A percentile compares a stretch with the other conserved stretches of the same genome.
phyloP scores from a whole-genome alignment of 2,888 invertebrate species.

The Cheilosia vulpina region DNA sequence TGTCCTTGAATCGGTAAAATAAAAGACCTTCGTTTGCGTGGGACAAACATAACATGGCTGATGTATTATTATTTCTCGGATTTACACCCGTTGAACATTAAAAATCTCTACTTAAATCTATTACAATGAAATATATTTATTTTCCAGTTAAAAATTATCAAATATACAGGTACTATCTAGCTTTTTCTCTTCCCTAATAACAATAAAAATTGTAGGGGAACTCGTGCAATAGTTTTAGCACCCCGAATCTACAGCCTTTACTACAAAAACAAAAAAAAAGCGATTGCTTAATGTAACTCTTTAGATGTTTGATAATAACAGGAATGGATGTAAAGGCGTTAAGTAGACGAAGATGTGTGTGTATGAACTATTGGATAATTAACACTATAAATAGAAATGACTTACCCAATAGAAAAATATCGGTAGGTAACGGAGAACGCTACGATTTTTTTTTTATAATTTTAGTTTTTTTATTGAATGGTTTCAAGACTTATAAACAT shows the following conservation, averaged over 20 bases:
- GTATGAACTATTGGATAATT: constrained; percentile 2
- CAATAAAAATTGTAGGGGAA: too few relatives aligned
- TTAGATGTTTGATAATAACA: neutral
- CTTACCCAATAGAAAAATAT: constrained; percentile 30
- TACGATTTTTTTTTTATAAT: neutral
- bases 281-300: neutral
- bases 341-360: neutral
- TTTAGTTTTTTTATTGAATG: neutral
- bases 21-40: too few relatives aligned
- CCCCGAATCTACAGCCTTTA: neutral
- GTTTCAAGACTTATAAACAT: neutral
- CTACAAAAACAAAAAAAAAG: neutral
- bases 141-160: too few relatives aligned
- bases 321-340: neutral
- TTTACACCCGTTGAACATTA: too few relatives aligned
- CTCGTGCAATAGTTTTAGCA: neutral
- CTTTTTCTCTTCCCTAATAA: too few relatives aligned
- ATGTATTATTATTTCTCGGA: too few relatives aligned
- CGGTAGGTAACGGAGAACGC: neutral
- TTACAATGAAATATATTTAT: too few relatives aligned
- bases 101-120: too few relatives aligned
- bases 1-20: too few relatives aligned
- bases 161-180: too few relatives aligned
- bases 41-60: too few relatives aligned
- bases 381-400: constrained; percentile 33